Evolutionary conservation across 2,113 vertebrate species (phyloP).

Genomic region (Cardinalis cardinalis): DNA sequence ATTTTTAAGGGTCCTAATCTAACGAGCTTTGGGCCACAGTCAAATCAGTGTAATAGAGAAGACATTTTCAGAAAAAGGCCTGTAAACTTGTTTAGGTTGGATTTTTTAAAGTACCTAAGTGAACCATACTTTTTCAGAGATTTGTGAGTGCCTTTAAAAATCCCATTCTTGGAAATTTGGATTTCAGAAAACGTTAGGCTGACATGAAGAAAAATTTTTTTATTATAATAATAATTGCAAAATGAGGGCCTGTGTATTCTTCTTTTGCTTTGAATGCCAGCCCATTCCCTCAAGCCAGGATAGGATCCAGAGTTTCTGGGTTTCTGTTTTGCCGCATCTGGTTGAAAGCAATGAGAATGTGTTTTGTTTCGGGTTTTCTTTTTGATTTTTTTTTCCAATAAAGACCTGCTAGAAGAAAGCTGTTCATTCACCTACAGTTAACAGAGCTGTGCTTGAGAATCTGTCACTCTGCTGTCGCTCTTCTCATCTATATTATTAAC

Average conservation of each 20-base stretch:
- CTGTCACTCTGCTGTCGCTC: background rate
- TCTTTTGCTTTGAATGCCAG: background rate
- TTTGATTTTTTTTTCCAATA: background rate
- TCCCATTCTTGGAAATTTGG: background rate
- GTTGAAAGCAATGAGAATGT: background rate
- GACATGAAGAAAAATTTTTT: background rate
- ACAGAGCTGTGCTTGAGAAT: background rate
- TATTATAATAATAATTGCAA: background rate
- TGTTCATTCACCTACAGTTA: background rate
- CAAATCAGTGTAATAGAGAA: background rate
- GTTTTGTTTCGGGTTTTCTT: background rate
- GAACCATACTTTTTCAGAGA: background rate
- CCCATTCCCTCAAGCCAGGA: background rate
- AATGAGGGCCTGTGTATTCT: background rate
- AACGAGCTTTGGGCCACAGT: background rate
- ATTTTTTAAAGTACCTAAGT: background rate
- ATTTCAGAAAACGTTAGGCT: background rate
- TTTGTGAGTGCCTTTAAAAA: background rate
- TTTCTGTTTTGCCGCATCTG: background rate
- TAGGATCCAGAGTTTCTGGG: accelerated
- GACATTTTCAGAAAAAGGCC: background rate
- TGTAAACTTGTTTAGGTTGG: background rate
- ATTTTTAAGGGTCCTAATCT: background rate
- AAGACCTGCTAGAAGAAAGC: background rate
- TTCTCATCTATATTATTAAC: background rate